phyloP scores from a whole-genome alignment of 2,888 invertebrate species.

The Carterocephalus palaemon region DNA sequence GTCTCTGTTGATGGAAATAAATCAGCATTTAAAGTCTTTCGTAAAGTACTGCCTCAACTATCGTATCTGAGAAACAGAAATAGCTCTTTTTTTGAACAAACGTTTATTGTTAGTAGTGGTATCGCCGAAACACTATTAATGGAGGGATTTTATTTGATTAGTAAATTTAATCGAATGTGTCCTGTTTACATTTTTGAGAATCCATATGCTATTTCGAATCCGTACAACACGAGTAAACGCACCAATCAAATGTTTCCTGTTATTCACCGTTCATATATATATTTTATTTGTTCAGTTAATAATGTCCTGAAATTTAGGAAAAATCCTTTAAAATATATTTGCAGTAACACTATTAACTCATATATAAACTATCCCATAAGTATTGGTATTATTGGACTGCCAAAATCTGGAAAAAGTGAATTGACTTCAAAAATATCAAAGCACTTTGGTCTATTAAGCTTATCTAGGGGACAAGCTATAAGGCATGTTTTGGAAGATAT shows the following conservation, averaged over 20 bases:
- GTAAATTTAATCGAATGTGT: constrained; percentile 81
- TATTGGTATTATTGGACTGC: constrained; percentile 80
- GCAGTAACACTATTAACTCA: constrained; percentile 51
- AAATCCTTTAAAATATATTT: constrained; percentile 78
- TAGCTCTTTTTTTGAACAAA: constrained; percentile 77
- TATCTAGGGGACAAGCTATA: constrained; percentile 76
- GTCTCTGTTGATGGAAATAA: constrained; percentile 61
- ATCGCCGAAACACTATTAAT: constrained; percentile 78
- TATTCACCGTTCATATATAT: constrained; percentile 79
- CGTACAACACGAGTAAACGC: constrained; percentile 64
- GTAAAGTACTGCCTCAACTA: constrained; percentile 46
- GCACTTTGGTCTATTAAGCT: constrained; percentile 73
- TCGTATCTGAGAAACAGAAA: constrained; percentile 59
- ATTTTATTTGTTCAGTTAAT: constrained; percentile 75
- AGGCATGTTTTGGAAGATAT: constrained; percentile 70
- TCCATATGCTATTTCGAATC: constrained; percentile 63
- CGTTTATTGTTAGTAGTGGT: constrained; percentile 70
- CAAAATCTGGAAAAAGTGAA: constrained; percentile 81
- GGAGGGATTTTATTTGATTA: constrained; percentile 80
- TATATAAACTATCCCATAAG: constrained; percentile 74
- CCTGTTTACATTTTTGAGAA: constrained; percentile 80
- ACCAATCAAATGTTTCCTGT: constrained; percentile 72
- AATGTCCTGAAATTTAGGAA: constrained; percentile 70
- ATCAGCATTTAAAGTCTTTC: constrained; percentile 48
- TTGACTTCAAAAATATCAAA: constrained; percentile 75